phyloP scores from a whole-genome alignment of 2,888 invertebrate species.

The Lomographa bimaculata region DNA sequence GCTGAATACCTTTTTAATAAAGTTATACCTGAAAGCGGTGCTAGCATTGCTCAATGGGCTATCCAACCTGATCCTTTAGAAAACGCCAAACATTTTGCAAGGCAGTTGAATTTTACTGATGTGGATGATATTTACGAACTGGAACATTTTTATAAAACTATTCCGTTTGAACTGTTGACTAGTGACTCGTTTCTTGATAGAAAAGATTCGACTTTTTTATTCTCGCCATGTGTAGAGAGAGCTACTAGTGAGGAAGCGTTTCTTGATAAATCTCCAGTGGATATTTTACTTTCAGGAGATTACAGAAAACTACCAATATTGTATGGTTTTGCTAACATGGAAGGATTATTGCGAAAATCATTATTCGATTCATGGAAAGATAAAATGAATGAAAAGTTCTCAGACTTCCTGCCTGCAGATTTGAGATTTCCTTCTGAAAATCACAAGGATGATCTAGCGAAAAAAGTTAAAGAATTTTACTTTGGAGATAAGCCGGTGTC shows the following conservation, averaged over 20 bases:
- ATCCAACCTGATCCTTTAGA: conserved; percentile 48
- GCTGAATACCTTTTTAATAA: conserved; percentile 50
- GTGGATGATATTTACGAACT: conserved; percentile 42
- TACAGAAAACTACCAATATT: conserved; percentile 44
- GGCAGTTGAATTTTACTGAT: conserved; percentile 36
- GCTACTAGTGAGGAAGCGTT: conserved; percentile 34
- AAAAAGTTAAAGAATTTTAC: conserved; percentile 41
- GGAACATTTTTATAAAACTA: conserved; percentile 49
- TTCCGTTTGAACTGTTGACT: conserved; percentile 36
- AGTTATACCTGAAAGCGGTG: conserved; percentile 52
- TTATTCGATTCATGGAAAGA: conserved; percentile 42
- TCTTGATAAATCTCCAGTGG: conserved; percentile 42
- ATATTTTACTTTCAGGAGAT: conserved; percentile 38
- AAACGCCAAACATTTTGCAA: conserved; percentile 48
- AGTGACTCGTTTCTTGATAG: conserved; percentile 5
- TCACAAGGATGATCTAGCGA: conserved; percentile 38
- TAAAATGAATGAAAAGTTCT: no score
- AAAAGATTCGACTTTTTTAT: conserved; percentile 20
- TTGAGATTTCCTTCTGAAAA: conserved; percentile 37
- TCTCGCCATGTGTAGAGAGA: conserved; percentile 35
- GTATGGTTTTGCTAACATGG: conserved; percentile 50
- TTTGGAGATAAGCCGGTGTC: no score
- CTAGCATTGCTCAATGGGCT: conserved; percentile 36
- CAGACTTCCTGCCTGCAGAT: conserved; percentile 51
- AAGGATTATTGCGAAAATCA: conserved; percentile 42